A percentile compares a stretch with the other conserved stretches of the same genome.
Conservation (phyloP, 1,140 invertebrate genomes). For the Macrobrachium rosenbergii region DNA sequence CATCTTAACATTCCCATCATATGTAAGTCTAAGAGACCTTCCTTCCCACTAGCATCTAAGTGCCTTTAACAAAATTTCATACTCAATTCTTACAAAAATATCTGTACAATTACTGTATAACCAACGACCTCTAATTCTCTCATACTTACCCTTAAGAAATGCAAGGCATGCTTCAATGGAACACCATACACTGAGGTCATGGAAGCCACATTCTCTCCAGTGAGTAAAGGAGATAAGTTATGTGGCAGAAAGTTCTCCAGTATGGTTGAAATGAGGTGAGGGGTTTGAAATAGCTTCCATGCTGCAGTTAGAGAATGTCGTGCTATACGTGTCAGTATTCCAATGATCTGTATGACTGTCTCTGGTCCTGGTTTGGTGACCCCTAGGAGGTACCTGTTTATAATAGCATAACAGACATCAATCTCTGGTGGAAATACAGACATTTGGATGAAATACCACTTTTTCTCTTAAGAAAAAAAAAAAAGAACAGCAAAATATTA, state of each 20-base stretch:
- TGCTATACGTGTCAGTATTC: constrained; percentile 49
- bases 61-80: too few species aligned
- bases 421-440: not conserved
- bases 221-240: constrained; percentile 51
- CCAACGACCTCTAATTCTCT: not conserved
- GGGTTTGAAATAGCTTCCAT: constrained; percentile 41
- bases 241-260: constrained; percentile 59
- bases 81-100: too few species aligned
- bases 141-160: constrained; percentile 50
- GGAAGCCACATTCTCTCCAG: constrained; percentile 41
- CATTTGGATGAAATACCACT: not conserved
- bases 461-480: not conserved
- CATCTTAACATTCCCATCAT: too few species aligned
- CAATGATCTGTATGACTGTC: constrained; percentile 53
- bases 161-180: constrained; percentile 58
- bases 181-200: constrained; percentile 61
- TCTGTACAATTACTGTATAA: too few species aligned
- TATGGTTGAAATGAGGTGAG: constrained; percentile 41
- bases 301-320: constrained; percentile 63
- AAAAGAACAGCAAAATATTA: too few species aligned
- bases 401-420: not conserved
- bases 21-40: too few species aligned
- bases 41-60: too few species aligned
- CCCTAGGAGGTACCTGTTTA: constrained; percentile 60
- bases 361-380: constrained; percentile 41